Conservation (phyloP, 2,888 invertebrate genomes). For the Lepidonotus clava region DNA sequence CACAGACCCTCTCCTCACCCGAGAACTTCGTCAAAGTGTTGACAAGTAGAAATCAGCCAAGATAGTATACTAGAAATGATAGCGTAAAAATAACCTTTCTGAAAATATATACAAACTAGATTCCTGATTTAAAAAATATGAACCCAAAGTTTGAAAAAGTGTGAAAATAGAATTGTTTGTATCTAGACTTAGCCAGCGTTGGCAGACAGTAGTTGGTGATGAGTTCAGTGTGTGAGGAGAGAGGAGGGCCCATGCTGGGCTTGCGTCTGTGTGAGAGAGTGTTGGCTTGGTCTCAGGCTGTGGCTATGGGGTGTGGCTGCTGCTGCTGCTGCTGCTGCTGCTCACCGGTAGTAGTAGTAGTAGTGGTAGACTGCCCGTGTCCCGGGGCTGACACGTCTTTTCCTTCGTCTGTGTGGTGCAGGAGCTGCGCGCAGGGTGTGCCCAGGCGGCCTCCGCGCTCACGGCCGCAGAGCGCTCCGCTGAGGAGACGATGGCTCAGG, state of each 20-base stretch:
- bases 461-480: conserved; percentile 47
- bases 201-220: too few relatives aligned
- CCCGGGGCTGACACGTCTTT: conserved; percentile 29
- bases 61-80: too few relatives aligned
- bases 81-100: too few relatives aligned
- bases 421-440: conserved; percentile 52
- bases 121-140: too few relatives aligned
- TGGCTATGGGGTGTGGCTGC: neutral
- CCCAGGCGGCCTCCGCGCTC: conserved; percentile 46
- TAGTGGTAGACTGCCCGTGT: neutral
- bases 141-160: too few relatives aligned
- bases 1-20: too few relatives aligned
- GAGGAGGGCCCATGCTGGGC: too few relatives aligned
- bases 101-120: too few relatives aligned
- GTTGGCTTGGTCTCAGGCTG: neutral
- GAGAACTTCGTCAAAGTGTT: too few relatives aligned
- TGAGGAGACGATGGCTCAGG: conserved; percentile 51
- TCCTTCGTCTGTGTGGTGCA: conserved; percentile 37
- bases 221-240: neutral
- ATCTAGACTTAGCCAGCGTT: too few relatives aligned
- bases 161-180: too few relatives aligned
- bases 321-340: neutral
- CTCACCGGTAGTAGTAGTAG: neutral
- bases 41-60: too few relatives aligned
- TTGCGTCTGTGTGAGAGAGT: neutral